Evolutionary conservation across 1,140 invertebrate species (phyloP).

Genomic region (Mycetomoellerius zeteki): DNA sequence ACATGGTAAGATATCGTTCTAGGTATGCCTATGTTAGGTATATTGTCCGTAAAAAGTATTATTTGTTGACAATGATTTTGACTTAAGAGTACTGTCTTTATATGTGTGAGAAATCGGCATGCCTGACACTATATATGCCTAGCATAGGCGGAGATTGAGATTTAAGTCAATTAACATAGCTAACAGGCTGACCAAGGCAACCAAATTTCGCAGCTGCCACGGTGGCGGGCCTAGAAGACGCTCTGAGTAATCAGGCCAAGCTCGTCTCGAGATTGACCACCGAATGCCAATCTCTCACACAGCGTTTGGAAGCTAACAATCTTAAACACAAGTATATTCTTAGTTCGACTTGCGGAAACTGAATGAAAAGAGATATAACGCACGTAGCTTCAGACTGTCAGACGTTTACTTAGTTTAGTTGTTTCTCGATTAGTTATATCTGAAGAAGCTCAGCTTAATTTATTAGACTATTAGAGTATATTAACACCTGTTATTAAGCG

Average conservation of each 20-base stretch:
- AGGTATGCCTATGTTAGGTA: slow-evolving; percentile 84
- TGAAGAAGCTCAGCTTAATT: neutral
- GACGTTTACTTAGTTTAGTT: slow-evolving; percentile 17
- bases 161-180: slow-evolving; percentile 73
- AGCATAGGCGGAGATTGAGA: slow-evolving; percentile 82
- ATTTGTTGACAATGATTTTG: slow-evolving; percentile 44
- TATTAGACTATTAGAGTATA: neutral
- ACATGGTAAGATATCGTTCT: slow-evolving; percentile 89
- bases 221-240: slow-evolving; percentile 93
- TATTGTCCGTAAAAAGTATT: slow-evolving; percentile 79
- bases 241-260: slow-evolving; percentile 95
- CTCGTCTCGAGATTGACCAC: slow-evolving; percentile 95
- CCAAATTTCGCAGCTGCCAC: slow-evolving; percentile 91
- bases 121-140: slow-evolving; percentile 83
- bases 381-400: slow-evolving; percentile 31
- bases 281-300: slow-evolving; percentile 94
- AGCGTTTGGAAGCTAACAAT: slow-evolving; percentile 94
- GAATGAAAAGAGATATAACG: neutral
- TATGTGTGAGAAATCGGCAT: slow-evolving; percentile 86
- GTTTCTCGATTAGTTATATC: neutral
- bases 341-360: slow-evolving; percentile 23
- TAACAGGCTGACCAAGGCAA: slow-evolving; percentile 82
- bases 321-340: slow-evolving; percentile 93
- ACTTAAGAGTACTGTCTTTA: slow-evolving; percentile 51
- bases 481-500: neutral